Conservation (phyloP, 2,113 vertebrate genomes). For the Elanoides forficatus region DNA sequence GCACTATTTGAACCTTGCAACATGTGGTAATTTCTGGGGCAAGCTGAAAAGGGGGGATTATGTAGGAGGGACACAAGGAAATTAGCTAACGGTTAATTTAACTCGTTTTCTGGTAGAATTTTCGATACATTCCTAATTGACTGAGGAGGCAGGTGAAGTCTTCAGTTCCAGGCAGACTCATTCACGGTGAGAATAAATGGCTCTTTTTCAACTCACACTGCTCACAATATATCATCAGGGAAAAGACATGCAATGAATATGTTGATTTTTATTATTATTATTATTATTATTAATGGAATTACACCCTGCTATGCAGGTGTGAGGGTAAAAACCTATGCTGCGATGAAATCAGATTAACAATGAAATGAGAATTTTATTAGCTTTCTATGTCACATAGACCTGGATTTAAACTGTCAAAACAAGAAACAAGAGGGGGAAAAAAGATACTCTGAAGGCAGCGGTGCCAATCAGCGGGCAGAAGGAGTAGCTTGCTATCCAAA, state of each 20-base stretch:
- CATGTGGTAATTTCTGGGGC: constrained; percentile 94
- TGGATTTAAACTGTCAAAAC: constrained; percentile 80
- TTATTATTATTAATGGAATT: constrained; percentile 91
- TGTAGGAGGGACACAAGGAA: constrained; percentile 90
- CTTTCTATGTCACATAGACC: constrained; percentile 66
- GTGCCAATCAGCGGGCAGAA: constrained; percentile 53
- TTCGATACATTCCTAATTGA: constrained; percentile 99
- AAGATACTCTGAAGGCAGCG: constrained; percentile 46
- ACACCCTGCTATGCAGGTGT: constrained; percentile 92
- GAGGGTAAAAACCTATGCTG: constrained; percentile 76
- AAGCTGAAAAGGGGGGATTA: constrained; percentile 92
- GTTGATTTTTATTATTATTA: constrained; percentile 82
- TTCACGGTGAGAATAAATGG: constrained; percentile 92
- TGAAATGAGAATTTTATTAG: constrained; percentile 79
- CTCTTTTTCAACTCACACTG: constrained; percentile 86
- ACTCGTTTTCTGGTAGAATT: constrained; percentile 96
- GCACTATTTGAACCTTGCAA: constrained; percentile 98
- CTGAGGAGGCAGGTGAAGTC: constrained; percentile 99
- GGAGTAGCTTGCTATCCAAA: constrained; percentile 18
- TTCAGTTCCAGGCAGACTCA: constrained; percentile 88
- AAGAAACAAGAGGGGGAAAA: constrained; percentile 37
- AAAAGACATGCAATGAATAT: constrained; percentile 96
- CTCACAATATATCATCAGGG: constrained; percentile 91
- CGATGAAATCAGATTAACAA: constrained; percentile 81
- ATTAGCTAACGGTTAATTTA: constrained; percentile 99